Conservation (phyloP, 2,113 vertebrate species). For the Terrapene triunguis region DNA sequence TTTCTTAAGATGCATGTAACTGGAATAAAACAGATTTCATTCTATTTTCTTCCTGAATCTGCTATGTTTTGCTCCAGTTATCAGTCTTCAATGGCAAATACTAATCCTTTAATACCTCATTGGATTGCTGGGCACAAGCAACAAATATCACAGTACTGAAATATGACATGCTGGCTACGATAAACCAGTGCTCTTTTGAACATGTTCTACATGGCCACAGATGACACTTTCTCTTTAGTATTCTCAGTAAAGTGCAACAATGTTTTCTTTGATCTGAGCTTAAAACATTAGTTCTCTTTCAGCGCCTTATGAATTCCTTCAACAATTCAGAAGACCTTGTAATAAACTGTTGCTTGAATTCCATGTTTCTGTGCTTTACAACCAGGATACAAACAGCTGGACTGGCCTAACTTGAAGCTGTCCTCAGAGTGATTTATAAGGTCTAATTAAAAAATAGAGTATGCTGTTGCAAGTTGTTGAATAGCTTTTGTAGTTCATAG, state of each 20-base stretch:
- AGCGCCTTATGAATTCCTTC: neutral
- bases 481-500: neutral
- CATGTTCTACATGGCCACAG: neutral
- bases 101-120: neutral
- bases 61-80: neutral
- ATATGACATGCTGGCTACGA: neutral
- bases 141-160: neutral
- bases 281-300: neutral
- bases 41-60: neutral
- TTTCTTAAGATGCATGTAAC: neutral
- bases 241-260: neutral
- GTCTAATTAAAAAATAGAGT: neutral
- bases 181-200: neutral
- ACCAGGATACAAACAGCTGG: neutral
- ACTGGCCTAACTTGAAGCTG: neutral
- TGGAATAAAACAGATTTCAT: neutral
- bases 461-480: neutral
- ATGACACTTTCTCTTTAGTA: neutral
- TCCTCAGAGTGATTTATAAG: neutral
- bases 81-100: neutral
- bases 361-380: neutral
- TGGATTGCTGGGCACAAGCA: neutral
- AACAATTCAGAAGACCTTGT: neutral
- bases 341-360: neutral
- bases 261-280: neutral